Conservation (phyloP, 2,113 vertebrate species). For the Salvelinus alpinus region DNA sequence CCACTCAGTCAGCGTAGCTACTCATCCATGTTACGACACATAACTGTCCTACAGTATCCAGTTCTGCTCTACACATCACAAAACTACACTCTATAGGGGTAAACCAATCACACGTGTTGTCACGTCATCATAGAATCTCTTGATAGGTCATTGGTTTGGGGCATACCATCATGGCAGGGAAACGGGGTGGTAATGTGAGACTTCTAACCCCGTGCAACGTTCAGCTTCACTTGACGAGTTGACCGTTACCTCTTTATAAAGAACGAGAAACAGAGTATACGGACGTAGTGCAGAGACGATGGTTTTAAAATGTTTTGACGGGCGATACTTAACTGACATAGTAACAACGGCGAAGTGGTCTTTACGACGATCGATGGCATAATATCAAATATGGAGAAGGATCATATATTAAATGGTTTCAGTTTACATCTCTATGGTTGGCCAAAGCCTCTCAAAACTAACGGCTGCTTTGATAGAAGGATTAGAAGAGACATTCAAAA, state of each 20-base stretch:
- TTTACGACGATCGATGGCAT: constrained; percentile 68
- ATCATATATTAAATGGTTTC: constrained; percentile 74
- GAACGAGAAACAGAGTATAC: constrained; percentile 49
- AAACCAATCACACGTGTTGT: constrained; percentile 57
- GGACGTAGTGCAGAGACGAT: constrained; percentile 65
- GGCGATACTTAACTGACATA: constrained; percentile 70
- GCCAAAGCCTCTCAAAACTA: constrained; percentile 79
- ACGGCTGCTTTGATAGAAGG: constrained; percentile 79
- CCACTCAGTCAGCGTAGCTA: constrained; percentile 38
- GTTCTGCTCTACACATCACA: too few relatives aligned
- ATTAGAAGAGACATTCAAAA: constrained; percentile 78
- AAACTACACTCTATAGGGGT: constrained; percentile 31
- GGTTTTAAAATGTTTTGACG: constrained; percentile 49
- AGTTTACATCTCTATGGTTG: constrained; percentile 78
- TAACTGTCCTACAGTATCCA: neutral
- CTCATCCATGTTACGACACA: constrained; percentile 23
- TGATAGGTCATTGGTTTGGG: constrained; percentile 22
- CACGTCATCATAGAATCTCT: constrained; percentile 34
- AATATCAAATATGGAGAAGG: constrained; percentile 74
- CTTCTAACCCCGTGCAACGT: constrained; percentile 69
- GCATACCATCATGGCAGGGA: too few relatives aligned
- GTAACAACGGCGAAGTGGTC: constrained; percentile 73
- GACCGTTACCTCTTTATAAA: constrained; percentile 45
- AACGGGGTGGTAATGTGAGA: neutral
- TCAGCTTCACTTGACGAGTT: constrained; percentile 54